A percentile compares a stretch with the other conserved stretches of the same genome.
Evolutionary conservation across 1,140 invertebrate species (phyloP).

Genomic region (Papilio xuthus): DNA sequence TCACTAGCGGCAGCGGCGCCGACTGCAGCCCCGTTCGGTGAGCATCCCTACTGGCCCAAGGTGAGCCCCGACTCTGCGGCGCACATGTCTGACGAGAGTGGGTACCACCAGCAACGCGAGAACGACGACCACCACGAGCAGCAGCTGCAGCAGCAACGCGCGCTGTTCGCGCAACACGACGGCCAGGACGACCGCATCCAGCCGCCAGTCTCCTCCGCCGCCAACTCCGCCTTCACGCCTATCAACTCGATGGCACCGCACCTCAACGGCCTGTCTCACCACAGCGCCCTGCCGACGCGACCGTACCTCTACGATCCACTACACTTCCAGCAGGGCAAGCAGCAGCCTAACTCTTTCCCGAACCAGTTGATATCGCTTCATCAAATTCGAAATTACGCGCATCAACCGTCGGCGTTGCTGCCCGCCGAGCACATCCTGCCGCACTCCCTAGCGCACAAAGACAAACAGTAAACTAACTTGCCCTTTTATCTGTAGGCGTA

Average conservation of each 20-base stretch:
- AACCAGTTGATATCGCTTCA: conserved; percentile 97
- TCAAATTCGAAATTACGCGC: conserved; percentile 98
- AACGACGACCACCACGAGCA: conserved; percentile 84
- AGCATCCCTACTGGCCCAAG: conserved; percentile 91
- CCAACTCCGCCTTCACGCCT: conserved; percentile 94
- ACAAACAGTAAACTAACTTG: conserved; percentile 77
- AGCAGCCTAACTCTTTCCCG: conserved; percentile 90
- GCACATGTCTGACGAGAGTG: conserved; percentile 84
- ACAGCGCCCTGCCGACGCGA: conserved; percentile 87
- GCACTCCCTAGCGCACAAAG: conserved; percentile 79
- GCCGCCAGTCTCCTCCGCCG: conserved; percentile 79
- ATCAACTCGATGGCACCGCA: conserved; percentile 92
- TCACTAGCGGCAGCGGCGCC: conserved; percentile 80
- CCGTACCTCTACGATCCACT: conserved; percentile 97
- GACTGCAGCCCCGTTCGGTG: conserved; percentile 80
- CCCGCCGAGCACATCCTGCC: conserved; percentile 80
- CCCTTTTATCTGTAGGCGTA: conserved; percentile 61
- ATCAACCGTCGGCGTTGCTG: conserved; percentile 88
- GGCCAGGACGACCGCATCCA: conserved; percentile 84
- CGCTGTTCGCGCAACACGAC: conserved; percentile 83
- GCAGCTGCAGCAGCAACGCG: conserved; percentile 83
- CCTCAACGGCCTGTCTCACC: conserved; percentile 87
- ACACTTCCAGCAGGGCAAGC: conserved; percentile 87
- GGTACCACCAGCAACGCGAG: conserved; percentile 84
- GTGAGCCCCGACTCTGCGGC: conserved; percentile 88